Conservation (phyloP, 2,797 vertebrate genomes). For the Premnoplex brunnescens region DNA sequence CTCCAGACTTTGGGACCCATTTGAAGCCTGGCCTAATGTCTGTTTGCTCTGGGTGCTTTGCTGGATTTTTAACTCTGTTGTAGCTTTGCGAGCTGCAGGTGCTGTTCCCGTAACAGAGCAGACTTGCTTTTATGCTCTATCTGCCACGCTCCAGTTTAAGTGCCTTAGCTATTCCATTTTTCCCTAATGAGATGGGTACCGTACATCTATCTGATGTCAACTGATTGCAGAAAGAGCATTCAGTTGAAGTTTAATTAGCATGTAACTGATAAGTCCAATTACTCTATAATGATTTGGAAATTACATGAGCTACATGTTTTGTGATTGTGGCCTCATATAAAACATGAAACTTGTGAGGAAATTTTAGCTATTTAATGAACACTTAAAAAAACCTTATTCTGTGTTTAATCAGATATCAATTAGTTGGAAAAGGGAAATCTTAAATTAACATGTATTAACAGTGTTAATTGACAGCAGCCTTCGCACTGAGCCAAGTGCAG, state of each 20-base stretch:
- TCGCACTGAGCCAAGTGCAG: background rate
- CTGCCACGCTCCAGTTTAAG: background rate
- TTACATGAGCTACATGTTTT: conserved; percentile 58
- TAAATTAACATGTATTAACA: conserved; percentile 62
- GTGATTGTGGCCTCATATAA: conserved; percentile 54
- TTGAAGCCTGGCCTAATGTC: background rate
- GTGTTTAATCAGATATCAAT: conserved; percentile 59
- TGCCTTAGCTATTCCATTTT: conserved; percentile 24
- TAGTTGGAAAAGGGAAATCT: conserved; percentile 49
- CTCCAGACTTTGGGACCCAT: background rate
- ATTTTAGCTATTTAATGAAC: conserved; percentile 62
- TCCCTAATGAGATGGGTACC: conserved; percentile 42
- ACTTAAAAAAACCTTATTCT: conserved; percentile 43
- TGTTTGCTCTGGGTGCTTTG: background rate
- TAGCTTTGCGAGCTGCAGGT: background rate
- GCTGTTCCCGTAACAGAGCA: background rate
- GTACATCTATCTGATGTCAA: conserved; percentile 38
- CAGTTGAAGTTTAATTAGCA: conserved; percentile 68
- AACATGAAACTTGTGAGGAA: conserved; percentile 36
- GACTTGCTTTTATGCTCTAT: background rate
- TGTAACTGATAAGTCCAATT: conserved; percentile 71
- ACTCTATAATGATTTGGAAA: conserved; percentile 67
- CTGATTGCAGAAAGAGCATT: conserved; percentile 64
- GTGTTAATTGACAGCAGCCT: conserved; percentile 51
- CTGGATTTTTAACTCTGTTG: background rate